Percentiles rank a stretch among this genome's conserved stretches.
Evolutionary conservation across 2,797 vertebrate genomes (phyloP).

Genomic region (Parotocinclus haroldoi): DNA sequence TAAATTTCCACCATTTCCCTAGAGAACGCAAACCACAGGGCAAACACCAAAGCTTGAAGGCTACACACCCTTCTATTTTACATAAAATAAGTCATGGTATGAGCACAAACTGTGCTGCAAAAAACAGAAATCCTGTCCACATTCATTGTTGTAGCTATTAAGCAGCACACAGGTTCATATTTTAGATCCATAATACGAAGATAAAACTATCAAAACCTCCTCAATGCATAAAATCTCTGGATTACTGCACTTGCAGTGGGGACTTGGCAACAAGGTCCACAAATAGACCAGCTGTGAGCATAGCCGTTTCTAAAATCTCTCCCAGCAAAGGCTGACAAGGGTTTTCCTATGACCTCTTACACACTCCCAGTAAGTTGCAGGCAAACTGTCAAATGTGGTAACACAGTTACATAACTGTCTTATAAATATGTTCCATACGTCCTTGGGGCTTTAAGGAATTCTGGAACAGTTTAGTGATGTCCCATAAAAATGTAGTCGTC

Average conservation of each 20-base stretch:
- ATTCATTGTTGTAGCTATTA: too few species aligned
- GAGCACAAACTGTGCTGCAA: too few species aligned
- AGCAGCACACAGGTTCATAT: too few species aligned
- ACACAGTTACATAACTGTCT: constrained; percentile 12
- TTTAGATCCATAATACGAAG: too few species aligned
- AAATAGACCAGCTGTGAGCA: constrained; percentile 10
- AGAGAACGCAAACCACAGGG: not conserved
- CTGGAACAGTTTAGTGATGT: constrained; percentile 5
- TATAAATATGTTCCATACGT: constrained; percentile 27
- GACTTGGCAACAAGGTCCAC: constrained; percentile 3
- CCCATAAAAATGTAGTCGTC: constrained; percentile 8
- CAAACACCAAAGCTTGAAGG: too few species aligned
- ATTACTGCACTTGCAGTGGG: constrained; percentile 1
- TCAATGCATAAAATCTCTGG: too few species aligned
- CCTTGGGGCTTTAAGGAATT: constrained; percentile 24
- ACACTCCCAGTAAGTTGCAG: constrained; percentile 20
- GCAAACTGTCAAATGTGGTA: constrained; percentile 23
- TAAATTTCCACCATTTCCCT: constrained; percentile 5
- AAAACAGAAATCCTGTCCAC: too few species aligned
- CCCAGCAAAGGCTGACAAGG: constrained; percentile 23
- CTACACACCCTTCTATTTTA: too few species aligned
- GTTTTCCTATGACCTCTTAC: constrained; percentile 25
- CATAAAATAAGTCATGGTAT: too few species aligned
- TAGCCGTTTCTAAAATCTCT: constrained; percentile 4
- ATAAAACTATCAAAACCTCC: too few species aligned